These are phyloP conservation scores for Nasonia vitripennis DNA, from an alignment of 1,140 invertebrate species.

Conservation along the genomic window DNA sequence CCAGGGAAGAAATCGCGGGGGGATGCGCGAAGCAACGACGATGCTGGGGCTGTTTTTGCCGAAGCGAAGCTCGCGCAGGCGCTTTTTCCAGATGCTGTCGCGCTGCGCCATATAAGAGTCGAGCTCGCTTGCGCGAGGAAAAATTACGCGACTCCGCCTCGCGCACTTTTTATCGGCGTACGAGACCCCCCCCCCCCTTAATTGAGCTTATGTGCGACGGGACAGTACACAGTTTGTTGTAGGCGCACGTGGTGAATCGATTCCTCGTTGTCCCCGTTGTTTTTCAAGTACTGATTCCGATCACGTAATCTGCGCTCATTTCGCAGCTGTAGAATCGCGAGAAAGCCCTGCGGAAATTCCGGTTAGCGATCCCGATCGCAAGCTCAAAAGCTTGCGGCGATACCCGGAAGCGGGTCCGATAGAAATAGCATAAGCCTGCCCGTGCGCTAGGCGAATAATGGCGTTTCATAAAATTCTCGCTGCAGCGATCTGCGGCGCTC, in stretches of 20 bases:
- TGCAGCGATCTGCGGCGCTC: not conserved
- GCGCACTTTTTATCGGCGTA: not conserved
- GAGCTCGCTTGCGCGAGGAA: not conserved
- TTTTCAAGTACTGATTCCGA: too few relatives aligned
- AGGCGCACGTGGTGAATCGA: too few relatives aligned
- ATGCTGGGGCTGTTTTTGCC: slow-evolving; percentile 24
- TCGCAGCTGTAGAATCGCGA: not conserved
- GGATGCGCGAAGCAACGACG: not conserved
- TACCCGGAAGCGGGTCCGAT: slow-evolving; percentile 28
- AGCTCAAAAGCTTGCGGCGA: not conserved
- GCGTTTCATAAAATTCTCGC: slow-evolving; percentile 38
- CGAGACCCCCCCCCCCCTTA: not conserved
- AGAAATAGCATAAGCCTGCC: slow-evolving; percentile 35
- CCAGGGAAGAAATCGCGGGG: not conserved
- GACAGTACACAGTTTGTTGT: not conserved
- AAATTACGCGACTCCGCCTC: not conserved
- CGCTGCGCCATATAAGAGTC: not conserved
- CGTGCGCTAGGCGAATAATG: slow-evolving; percentile 10
- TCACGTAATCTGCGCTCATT: too few relatives aligned
- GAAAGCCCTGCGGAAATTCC: not conserved
- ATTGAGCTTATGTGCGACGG: not conserved
- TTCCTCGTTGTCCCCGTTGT: too few relatives aligned
- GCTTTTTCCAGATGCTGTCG: not conserved
- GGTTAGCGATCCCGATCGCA: not conserved
- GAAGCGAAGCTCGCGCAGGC: not conserved